These are phyloP conservation scores for Cyphomyrus plagiostoma DNA, from an alignment of 2,113 vertebrate genomes.

Conservation along the genomic window DNA sequence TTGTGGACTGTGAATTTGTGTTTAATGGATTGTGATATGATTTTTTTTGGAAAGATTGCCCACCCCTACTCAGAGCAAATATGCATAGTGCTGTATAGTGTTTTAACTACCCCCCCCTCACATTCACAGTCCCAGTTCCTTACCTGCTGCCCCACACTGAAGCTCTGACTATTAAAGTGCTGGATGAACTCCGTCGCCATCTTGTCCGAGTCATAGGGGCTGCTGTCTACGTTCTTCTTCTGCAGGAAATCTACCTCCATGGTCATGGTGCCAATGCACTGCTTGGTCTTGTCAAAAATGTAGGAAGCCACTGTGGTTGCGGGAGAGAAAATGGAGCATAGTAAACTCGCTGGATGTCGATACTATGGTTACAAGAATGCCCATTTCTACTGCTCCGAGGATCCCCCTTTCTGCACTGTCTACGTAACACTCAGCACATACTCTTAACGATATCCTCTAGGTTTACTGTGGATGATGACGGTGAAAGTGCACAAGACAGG, in stretches of 20 bases:
- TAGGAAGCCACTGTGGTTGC: slow-evolving; percentile 68
- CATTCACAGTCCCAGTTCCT: not conserved
- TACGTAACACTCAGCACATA: not conserved
- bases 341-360: not conserved
- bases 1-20: too few species aligned
- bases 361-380: not conserved
- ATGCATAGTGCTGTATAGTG: not conserved
- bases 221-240: slow-evolving; percentile 88
- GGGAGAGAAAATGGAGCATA: not conserved
- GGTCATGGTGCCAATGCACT: slow-evolving; percentile 82
- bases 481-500: not conserved
- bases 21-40: too few species aligned
- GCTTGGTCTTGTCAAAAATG: slow-evolving; percentile 83
- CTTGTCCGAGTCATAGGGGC: slow-evolving; percentile 84
- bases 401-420: not conserved
- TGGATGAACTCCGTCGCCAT: slow-evolving; percentile 89
- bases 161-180: slow-evolving; percentile 84
- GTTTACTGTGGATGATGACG: not conserved
- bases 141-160: slow-evolving; percentile 86
- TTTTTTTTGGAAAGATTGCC: too few species aligned
- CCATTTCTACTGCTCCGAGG: not conserved
- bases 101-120: not conserved
- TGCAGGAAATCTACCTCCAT: slow-evolving; percentile 92
- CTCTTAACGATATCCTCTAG: not conserved
- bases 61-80: not conserved